Conservation (phyloP, 2,113 vertebrate genomes). For the Indri indri region DNA sequence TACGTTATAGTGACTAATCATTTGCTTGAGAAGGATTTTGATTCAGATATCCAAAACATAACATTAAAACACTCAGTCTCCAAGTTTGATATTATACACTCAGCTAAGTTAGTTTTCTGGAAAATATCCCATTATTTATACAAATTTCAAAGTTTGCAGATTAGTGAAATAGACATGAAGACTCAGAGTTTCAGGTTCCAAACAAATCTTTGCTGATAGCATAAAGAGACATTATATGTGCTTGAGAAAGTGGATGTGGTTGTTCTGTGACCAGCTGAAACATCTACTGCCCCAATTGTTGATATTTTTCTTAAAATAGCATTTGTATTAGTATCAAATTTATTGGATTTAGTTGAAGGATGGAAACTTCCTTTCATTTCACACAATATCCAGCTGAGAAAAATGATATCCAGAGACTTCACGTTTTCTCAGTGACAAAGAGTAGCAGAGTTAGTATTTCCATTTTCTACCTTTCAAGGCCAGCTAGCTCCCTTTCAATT, state of each 20-base stretch:
- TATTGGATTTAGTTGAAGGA: neutral
- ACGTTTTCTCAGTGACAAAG: neutral
- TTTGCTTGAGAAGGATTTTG: conserved; percentile 19
- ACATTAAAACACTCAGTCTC: neutral
- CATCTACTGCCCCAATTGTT: neutral
- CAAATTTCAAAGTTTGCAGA: neutral
- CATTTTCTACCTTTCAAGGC: neutral
- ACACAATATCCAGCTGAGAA: neutral
- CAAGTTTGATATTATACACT: neutral
- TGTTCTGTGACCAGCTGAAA: neutral
- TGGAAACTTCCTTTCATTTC: neutral
- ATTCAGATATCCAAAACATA: conserved; percentile 21
- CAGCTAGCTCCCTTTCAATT: neutral
- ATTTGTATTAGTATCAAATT: neutral
- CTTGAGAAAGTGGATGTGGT: neutral
- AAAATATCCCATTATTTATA: neutral
- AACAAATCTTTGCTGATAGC: neutral
- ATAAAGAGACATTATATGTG: neutral
- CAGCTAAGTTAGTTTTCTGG: neutral
- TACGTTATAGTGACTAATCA: neutral
- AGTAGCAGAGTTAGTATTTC: neutral
- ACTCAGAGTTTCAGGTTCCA: neutral
- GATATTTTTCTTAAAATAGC: neutral
- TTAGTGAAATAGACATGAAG: neutral
- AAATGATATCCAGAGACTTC: neutral